Evolutionary conservation across 2,888 invertebrate genomes (phyloP).

Genomic region (Alentia gelatinosa): DNA sequence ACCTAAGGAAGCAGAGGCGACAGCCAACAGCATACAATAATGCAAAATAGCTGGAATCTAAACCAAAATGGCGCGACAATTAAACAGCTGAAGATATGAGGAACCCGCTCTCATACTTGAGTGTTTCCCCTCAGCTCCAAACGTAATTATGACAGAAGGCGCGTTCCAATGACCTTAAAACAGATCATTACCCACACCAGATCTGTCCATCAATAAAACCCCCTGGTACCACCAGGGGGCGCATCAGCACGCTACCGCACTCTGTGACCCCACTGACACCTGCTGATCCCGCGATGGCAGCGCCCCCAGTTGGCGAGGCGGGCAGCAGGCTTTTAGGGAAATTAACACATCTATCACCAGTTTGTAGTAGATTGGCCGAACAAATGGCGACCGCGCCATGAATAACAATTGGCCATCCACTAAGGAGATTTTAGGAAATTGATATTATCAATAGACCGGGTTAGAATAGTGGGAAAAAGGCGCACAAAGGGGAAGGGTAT

Average conservation of each 20-base stretch:
- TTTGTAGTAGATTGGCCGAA: not conserved
- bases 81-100: not conserved
- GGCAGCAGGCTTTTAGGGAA: not conserved
- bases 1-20: not conserved
- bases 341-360: slow-evolving; percentile 11
- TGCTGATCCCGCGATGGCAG: not conserved
- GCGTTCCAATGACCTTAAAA: slow-evolving; percentile 21
- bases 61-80: not conserved
- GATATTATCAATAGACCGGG: not conserved
- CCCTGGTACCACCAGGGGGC: not conserved
- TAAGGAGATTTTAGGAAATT: not conserved
- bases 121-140: not conserved
- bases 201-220: slow-evolving; percentile 4
- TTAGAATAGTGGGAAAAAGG: not conserved
- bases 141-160: slow-evolving; percentile 10
- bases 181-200: slow-evolving; percentile 3
- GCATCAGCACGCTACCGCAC: not conserved
- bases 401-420: not conserved
- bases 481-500: too few relatives aligned
- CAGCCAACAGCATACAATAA: not conserved
- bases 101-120: not conserved
- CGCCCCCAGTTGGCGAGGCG: not conserved
- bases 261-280: not conserved
- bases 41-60: not conserved
- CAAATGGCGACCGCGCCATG: not conserved